phyloP scores from a whole-genome alignment of 2,113 vertebrate genomes.

The Chroicocephalus ridibundus region DNA sequence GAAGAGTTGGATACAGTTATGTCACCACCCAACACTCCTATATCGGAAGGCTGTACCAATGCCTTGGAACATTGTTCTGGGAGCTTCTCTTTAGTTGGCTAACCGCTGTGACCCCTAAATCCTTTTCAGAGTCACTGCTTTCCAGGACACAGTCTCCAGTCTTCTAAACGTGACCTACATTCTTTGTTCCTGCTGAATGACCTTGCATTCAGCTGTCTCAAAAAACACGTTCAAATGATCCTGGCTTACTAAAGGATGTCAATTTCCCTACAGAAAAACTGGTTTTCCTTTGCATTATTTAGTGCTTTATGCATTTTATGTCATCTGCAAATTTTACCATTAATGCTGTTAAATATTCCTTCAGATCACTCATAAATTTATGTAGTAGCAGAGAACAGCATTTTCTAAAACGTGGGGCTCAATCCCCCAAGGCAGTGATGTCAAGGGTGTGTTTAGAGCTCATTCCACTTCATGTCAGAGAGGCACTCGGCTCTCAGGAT shows the following conservation, averaged over 20 bases:
- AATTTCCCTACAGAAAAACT: conserved; percentile 21
- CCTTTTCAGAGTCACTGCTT: conserved; percentile 52
- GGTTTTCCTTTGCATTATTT: conserved; percentile 48
- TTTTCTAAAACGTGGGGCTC: background rate
- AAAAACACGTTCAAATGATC: conserved; percentile 29
- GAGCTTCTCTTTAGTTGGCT: conserved; percentile 17
- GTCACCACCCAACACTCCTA: background rate
- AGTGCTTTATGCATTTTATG: conserved; percentile 21
- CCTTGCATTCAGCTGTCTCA: conserved; percentile 48
- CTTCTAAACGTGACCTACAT: conserved; percentile 63
- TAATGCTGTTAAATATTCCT: conserved; percentile 1
- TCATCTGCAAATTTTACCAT: background rate
- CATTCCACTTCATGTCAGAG: background rate
- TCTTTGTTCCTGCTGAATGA: conserved; percentile 60
- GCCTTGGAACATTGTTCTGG: background rate
- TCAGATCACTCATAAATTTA: conserved; percentile 29
- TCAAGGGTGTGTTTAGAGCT: background rate
- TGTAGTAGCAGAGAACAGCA: background rate
- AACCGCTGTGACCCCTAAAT: conserved; percentile 47
- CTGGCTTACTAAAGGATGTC: conserved; percentile 11
- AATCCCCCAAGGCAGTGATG: background rate
- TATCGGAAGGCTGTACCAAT: background rate
- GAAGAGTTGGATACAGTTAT: background rate
- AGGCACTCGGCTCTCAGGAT: background rate
- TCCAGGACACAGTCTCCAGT: conserved; percentile 47